Evolutionary conservation across 2,113 vertebrate genomes (phyloP), one percentile per base, ranked within the genome.

Genomic region (Sminthopsis crassicaudata): DNA sequence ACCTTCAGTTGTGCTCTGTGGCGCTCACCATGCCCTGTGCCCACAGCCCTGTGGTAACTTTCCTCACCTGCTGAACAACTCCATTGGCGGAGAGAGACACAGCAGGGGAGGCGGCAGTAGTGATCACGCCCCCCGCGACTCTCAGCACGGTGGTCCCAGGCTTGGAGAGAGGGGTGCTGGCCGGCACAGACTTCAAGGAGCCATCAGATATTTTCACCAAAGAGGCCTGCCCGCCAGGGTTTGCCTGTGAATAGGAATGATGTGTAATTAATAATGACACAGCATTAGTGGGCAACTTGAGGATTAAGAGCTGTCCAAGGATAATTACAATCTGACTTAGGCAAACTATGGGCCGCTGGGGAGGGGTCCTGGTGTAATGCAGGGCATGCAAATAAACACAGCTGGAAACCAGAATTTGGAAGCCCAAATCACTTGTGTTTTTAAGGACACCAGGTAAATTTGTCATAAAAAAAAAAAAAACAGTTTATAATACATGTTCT

Each of bases 71-170:
- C 10, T 97, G 97, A 42, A 98, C 97, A 92, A 99, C 96, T 50
- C 98, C 98, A 0, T 99, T 98, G 6, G 99, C 97, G 67, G 98
- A 97, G 36, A 99, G 97, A 94, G 99, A 94, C 95, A 99, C 89
- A 0, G 98, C 95, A 91, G 99, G 98, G 96, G 99, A 98, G 95
- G 99, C 98, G 55, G 99, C 98, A 0, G 99, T 97, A 8, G 99
- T 99, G 98, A 99, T 99, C 91, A 99, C 99, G 14, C 99, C 99
- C 52, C 99, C 99, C 0, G 99, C 99, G 51, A 99, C 99, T 96
- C 99, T 99, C 92, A 99, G 97, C 93, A 99, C 99, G 2, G 99
- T 99, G 93, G 99, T 99, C 93, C 99, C 99, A 1, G 99, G 99
- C 96, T 99, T 99, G 92, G 99, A 99, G 95, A 99, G 99, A 90